phyloP scores from a whole-genome alignment of 2,113 vertebrate species.

The Trichomycterus rosablanca region DNA sequence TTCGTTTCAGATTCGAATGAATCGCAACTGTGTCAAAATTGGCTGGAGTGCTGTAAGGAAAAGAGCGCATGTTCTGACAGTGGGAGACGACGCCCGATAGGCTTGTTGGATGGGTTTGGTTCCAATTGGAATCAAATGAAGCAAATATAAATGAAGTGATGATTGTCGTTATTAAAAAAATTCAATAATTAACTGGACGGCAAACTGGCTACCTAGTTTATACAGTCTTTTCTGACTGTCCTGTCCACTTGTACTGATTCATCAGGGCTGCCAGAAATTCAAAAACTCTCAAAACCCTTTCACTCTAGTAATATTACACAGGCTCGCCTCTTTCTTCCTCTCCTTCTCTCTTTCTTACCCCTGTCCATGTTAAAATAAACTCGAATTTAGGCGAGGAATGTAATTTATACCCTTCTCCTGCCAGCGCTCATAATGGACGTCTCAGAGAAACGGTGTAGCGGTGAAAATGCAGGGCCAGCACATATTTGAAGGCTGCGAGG shows the following conservation, averaged over 20 bases:
- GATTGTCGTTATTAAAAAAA: too few relatives aligned
- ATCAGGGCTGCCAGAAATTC: background rate
- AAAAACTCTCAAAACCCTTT: slow-evolving; percentile 26
- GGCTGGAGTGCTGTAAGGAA: too few relatives aligned
- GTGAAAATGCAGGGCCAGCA: slow-evolving; percentile 62
- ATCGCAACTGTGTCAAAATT: too few relatives aligned
- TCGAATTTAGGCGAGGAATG: slow-evolving; percentile 51
- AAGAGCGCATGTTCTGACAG: too few relatives aligned
- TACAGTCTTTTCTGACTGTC: background rate
- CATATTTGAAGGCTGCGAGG: slow-evolving; percentile 66
- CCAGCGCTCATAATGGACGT: slow-evolving; percentile 54
- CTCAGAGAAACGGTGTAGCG: slow-evolving; percentile 58
- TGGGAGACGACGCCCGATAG: too few relatives aligned
- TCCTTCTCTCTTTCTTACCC: too few relatives aligned
- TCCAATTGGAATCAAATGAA: too few relatives aligned
- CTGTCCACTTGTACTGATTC: background rate
- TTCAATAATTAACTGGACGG: too few relatives aligned
- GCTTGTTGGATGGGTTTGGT: too few relatives aligned
- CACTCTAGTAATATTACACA: slow-evolving; percentile 41
- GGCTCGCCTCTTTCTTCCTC: slow-evolving; percentile 38
- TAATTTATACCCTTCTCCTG: slow-evolving; percentile 55
- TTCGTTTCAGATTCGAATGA: too few relatives aligned
- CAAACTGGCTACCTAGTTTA: too few relatives aligned
- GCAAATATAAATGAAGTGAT: too few relatives aligned
- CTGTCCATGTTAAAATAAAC: slow-evolving; percentile 53